Evolutionary conservation across 2,888 invertebrate genomes (phyloP).

Genomic region (Zhuqinia jingwanae): DNA sequence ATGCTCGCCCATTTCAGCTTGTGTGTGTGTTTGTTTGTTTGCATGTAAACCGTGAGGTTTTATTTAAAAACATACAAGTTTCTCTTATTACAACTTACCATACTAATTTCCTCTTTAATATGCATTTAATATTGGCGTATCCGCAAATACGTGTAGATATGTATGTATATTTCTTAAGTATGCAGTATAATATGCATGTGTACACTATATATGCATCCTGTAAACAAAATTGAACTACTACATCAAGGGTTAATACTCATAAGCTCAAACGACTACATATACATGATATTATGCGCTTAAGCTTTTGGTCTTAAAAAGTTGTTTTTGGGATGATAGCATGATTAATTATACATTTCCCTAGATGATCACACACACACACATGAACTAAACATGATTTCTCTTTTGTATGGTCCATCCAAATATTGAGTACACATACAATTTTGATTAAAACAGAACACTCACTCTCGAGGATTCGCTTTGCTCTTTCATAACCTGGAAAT

Average conservation of each 20-base stretch:
- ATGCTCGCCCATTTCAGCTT: too few relatives aligned
- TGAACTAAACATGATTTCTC: slow-evolving; percentile 30
- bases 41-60: too few relatives aligned
- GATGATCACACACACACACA: slow-evolving; percentile 35
- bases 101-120: too few relatives aligned
- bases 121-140: too few relatives aligned
- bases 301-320: slow-evolving; percentile 20
- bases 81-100: too few relatives aligned
- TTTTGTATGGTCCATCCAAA: not conserved
- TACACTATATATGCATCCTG: too few relatives aligned
- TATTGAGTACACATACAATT: not conserved
- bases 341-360: slow-evolving; percentile 54
- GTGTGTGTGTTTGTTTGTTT: too few relatives aligned
- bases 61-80: too few relatives aligned
- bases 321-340: slow-evolving; percentile 19
- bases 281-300: not conserved
- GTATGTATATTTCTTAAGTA: too few relatives aligned
- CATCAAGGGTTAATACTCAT: slow-evolving; percentile 4
- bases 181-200: too few relatives aligned
- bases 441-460: slow-evolving; percentile 49
- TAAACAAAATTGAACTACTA: not conserved
- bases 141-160: too few relatives aligned
- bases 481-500: not conserved
- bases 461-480: not conserved
- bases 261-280: not conserved